Evolutionary conservation across 2,888 invertebrate species (phyloP).

Genomic region (Phanerotoma sp.): DNA sequence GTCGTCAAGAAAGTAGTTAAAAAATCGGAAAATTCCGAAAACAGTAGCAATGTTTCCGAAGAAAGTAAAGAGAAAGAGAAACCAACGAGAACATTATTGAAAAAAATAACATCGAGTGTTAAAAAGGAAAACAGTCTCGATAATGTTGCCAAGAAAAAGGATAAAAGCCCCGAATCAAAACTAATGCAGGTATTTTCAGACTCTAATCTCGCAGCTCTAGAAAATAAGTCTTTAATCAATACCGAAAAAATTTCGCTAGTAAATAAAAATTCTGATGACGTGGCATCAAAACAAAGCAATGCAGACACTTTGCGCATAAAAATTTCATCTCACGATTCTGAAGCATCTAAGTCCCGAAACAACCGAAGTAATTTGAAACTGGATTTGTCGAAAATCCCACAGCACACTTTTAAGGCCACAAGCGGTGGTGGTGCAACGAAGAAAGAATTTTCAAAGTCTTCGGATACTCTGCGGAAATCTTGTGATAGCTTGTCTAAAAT

Average conservation of each 20-base stretch:
- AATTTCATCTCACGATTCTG: slow-evolving; percentile 15
- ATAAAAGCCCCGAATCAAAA: slow-evolving; percentile 27
- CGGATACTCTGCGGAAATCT: slow-evolving; percentile 20
- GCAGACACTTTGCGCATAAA: no score
- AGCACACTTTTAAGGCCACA: slow-evolving; percentile 46
- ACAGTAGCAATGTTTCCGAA: slow-evolving; percentile 38
- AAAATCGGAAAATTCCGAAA: slow-evolving; percentile 42
- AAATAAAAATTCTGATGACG: no score
- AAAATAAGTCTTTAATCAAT: not conserved
- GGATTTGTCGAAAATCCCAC: slow-evolving; percentile 52
- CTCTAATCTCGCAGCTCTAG: slow-evolving; percentile 13
- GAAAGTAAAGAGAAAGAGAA: slow-evolving; percentile 40
- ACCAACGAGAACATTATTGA: slow-evolving; percentile 31
- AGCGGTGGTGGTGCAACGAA: slow-evolving; percentile 34
- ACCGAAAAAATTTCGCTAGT: not conserved
- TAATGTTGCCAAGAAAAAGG: slow-evolving; percentile 20
- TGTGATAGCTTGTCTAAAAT: slow-evolving; percentile 35
- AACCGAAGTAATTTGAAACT: slow-evolving; percentile 46
- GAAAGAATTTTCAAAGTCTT: slow-evolving; percentile 35
- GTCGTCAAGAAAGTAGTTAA: slow-evolving; percentile 49
- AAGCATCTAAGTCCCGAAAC: slow-evolving; percentile 4
- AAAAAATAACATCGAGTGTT: slow-evolving; percentile 26
- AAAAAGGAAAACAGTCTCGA: slow-evolving; percentile 32
- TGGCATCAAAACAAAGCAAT: slow-evolving; percentile 11
- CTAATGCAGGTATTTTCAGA: not conserved